Evolutionary conservation across 2,888 invertebrate genomes (phyloP), one percentile per base, ranked within the genome.

Genomic region (Eupeodes luniger): DNA sequence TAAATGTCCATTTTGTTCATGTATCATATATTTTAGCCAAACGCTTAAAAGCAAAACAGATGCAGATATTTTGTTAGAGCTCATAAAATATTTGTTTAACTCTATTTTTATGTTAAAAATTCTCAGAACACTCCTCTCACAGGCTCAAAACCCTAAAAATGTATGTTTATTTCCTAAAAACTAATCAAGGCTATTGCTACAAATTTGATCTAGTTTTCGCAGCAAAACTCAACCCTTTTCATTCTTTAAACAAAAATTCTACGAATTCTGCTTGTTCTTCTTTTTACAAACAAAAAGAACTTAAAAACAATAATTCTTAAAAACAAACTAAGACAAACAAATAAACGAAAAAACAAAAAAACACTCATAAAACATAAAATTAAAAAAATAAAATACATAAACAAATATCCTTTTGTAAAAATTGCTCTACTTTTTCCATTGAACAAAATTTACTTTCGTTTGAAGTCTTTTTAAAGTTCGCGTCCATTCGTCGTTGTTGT

Each of bases 361-460:
- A 49, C 49, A 6, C 49, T 27, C 51, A 83, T 78, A 87, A 80
- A 83, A 87, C 62, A 72, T 55, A 62, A 49, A 55, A 85, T 34
- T 70, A 78, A 82, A 66, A 85, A 81, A 78, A 67, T 19, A 84
- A 64, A 84, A 66, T 70, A 12, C 53, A 51, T 75, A 78, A 88
- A 85, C 88, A 88, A 85, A 85, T 53, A 78, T 74, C 64, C 75
- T 64, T 82, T 88, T 88, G 88, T 84, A 62, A 81, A 78, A 81
- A 75, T 53, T 88, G 88, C 77, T 85, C 88, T 81, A 88, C 51
- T 66, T 88, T 70, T 53, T 81, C 44, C 67, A 49, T 53, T 81
- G 81, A 88, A 78, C 40, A 75, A n/a, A 16, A 40, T 70, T 81
- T 83, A 77, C 81, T 88, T 88, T 88, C 81, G 27, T 16, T 49